Evolutionary conservation across 2,797 vertebrate genomes (phyloP).

Genomic region (Lemur catta): DNA sequence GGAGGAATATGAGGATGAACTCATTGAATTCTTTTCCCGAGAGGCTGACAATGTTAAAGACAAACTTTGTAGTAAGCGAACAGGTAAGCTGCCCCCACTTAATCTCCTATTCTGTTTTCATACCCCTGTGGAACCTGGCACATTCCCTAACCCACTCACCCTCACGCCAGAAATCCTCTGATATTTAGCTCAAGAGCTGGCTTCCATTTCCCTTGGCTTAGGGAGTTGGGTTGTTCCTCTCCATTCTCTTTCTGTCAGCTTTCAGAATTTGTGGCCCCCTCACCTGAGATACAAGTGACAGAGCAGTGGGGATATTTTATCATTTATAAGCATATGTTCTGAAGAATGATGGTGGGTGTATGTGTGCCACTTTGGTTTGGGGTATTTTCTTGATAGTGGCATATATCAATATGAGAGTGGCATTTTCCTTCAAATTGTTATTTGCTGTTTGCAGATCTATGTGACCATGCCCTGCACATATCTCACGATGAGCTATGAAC

Average conservation of each 20-base stretch:
- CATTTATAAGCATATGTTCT: neutral
- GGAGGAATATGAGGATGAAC: slow-evolving; percentile 96
- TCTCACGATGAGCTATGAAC: slow-evolving; percentile 94
- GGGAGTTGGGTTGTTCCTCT: neutral
- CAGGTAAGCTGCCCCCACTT: slow-evolving; percentile 84
- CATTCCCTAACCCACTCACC: neutral
- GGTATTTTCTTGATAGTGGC: neutral
- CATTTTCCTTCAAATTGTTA: slow-evolving; percentile 11
- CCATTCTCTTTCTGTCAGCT: neutral
- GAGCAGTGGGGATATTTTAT: neutral
- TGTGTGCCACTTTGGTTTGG: neutral
- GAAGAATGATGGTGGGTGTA: neutral
- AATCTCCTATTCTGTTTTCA: neutral
- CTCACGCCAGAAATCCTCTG: neutral
- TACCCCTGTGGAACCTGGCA: neutral
- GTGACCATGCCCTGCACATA: slow-evolving; percentile 93
- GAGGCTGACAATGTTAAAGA: slow-evolving; percentile 95
- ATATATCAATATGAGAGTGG: neutral
- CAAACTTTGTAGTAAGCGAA: slow-evolving; percentile 95
- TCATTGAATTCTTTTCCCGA: slow-evolving; percentile 95
- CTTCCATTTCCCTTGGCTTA: neutral
- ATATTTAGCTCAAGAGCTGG: neutral
- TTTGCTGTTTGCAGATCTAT: slow-evolving; percentile 89
- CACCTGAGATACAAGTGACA: neutral
- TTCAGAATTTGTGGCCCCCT: slow-evolving; percentile 44